Evolutionary conservation across 2,113 vertebrate genomes (phyloP).

Genomic region (Isichthys henryi): DNA sequence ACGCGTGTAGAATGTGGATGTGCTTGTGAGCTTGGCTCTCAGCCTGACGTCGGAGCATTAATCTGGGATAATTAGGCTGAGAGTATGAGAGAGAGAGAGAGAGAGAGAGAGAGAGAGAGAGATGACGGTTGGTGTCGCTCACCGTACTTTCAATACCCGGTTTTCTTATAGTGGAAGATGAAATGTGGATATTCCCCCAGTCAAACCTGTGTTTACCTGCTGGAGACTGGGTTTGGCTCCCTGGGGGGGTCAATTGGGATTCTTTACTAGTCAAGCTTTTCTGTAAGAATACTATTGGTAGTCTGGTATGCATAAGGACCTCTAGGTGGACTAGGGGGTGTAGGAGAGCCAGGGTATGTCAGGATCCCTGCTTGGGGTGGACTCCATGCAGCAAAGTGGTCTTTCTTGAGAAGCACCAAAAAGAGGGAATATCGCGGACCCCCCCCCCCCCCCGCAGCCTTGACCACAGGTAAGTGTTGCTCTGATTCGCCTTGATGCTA

Average conservation of each 20-base stretch:
- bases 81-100: background rate
- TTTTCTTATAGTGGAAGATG: background rate
- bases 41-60: background rate
- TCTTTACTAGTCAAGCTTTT: background rate
- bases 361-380: background rate
- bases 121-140: background rate
- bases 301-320: background rate
- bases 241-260: background rate
- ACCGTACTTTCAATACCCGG: background rate
- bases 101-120: background rate
- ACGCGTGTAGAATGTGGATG: background rate
- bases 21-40: background rate
- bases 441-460: background rate
- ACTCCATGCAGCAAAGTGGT: background rate
- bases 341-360: background rate
- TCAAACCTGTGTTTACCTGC: background rate
- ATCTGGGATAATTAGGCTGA: background rate
- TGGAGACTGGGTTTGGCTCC: background rate
- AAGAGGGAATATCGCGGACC: background rate
- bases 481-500: background rate
- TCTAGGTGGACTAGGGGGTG: background rate
- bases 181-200: background rate
- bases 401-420: background rate
- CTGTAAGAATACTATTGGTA: background rate
- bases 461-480: background rate